A percentile compares a stretch with the other conserved stretches of the same genome.
These are phyloP conservation scores for Pristiophorus japonicus DNA, from an alignment of 2,113 vertebrate genomes.

Conservation along the genomic window DNA sequence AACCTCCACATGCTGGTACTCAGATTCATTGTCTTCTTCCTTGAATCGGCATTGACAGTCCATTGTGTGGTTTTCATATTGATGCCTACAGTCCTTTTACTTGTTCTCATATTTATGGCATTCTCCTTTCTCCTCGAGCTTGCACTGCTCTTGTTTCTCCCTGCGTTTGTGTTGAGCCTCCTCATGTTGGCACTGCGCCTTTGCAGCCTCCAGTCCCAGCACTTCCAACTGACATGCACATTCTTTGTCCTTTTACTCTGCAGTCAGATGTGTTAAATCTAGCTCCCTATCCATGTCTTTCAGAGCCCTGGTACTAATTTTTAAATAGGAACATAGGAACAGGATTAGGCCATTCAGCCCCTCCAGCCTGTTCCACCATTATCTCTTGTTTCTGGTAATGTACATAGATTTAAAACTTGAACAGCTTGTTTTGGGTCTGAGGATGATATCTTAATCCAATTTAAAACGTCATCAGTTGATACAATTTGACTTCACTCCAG, in stretches of 20 bases:
- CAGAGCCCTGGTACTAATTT: neutral
- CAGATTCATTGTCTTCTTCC: neutral
- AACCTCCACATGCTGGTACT: neutral
- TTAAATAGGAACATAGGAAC: neutral
- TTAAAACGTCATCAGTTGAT: neutral
- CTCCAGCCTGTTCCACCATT: neutral
- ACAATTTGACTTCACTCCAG: neutral
- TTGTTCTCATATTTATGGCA: constrained; percentile 18
- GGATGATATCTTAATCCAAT: neutral
- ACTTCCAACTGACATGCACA: neutral
- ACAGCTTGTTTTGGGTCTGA: neutral
- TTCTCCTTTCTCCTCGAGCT: neutral
- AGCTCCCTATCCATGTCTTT: neutral
- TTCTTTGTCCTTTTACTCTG: constrained; percentile 7
- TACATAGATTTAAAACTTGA: neutral
- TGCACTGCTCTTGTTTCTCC: constrained; percentile 18
- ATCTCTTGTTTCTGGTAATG: neutral
- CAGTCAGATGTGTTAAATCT: neutral
- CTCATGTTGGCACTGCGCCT: neutral
- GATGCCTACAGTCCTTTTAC: neutral
- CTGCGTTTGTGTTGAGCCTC: neutral
- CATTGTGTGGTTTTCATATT: constrained; percentile 12
- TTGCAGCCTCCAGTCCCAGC: neutral
- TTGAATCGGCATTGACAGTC: constrained; percentile 2
- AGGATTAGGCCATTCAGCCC: neutral